Evolutionary conservation across 2,797 vertebrate species (phyloP).

Genomic region (Peromyscus attwateri): DNA sequence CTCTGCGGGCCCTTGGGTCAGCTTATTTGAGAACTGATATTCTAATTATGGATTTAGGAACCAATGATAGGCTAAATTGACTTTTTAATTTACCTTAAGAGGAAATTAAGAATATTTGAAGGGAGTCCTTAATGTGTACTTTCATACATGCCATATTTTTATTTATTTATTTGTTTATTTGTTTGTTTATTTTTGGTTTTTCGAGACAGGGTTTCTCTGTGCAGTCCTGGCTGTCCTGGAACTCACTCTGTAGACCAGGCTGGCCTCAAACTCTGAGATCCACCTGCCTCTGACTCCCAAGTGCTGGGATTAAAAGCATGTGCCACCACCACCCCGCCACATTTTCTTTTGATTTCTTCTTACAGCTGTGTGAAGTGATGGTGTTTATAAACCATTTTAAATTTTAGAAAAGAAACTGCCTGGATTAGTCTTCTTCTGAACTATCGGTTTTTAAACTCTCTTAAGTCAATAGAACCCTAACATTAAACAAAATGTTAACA

Average conservation of each 20-base stretch:
- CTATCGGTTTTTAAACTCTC: conserved; percentile 20
- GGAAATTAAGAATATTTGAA: conserved; percentile 28
- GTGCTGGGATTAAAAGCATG: too few relatives aligned
- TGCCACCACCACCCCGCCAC: too few relatives aligned
- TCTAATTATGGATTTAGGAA: neutral
- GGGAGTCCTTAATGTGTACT: neutral
- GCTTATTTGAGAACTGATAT: neutral
- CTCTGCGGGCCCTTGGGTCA: neutral
- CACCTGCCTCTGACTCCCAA: too few relatives aligned
- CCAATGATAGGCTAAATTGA: neutral
- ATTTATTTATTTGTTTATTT: too few relatives aligned
- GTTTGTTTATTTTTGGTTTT: too few relatives aligned
- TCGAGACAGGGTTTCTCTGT: too few relatives aligned
- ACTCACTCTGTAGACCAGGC: too few relatives aligned
- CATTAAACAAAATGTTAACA: conserved; percentile 30
- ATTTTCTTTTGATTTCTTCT: conserved; percentile 23
- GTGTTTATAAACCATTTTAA: conserved; percentile 35
- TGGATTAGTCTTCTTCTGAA: neutral
- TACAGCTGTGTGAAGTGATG: neutral
- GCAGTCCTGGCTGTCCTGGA: too few relatives aligned
- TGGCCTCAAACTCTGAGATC: too few relatives aligned
- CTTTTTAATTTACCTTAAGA: conserved; percentile 5
- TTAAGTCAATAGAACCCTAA: neutral
- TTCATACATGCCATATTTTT: neutral
- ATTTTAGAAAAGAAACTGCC: conserved; percentile 44